Evolutionary conservation across 2,888 invertebrate genomes (phyloP).

Genomic region (Cyrtodaria siliqua): DNA sequence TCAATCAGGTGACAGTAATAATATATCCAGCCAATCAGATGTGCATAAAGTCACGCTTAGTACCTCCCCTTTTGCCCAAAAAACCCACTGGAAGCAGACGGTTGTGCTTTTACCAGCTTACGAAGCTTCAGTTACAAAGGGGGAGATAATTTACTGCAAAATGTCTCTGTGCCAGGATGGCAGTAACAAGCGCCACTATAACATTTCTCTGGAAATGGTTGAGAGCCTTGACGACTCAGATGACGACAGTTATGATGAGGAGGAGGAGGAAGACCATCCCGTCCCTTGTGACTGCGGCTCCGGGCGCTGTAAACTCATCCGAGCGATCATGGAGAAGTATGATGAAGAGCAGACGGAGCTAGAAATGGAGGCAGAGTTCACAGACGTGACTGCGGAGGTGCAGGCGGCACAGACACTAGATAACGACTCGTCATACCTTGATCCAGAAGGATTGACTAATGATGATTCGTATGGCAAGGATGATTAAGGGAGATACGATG

Average conservation of each 20-base stretch:
- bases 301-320: slow-evolving; percentile 75
- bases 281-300: slow-evolving; percentile 80
- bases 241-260: slow-evolving; percentile 59
- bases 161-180: slow-evolving; percentile 74
- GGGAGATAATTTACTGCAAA: slow-evolving; percentile 84
- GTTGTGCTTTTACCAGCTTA: slow-evolving; percentile 93
- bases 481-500: no score
- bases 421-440: slow-evolving; percentile 52
- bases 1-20: neutral
- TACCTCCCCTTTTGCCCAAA: slow-evolving; percentile 91
- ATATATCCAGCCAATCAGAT: neutral
- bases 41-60: slow-evolving; percentile 89
- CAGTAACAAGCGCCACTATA: slow-evolving; percentile 76
- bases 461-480: slow-evolving; percentile 25
- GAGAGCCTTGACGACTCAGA: slow-evolving; percentile 51
- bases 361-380: slow-evolving; percentile 74
- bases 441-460: slow-evolving; percentile 29
- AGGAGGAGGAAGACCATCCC: slow-evolving; percentile 72
- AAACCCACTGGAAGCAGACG: slow-evolving; percentile 98
- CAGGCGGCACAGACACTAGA: slow-evolving; percentile 67
- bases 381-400: slow-evolving; percentile 71
- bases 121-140: slow-evolving; percentile 91
- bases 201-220: slow-evolving; percentile 76
- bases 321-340: slow-evolving; percentile 78
- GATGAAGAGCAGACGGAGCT: slow-evolving; percentile 76